These are phyloP conservation scores for Drosophila macrospina DNA, from an alignment of 2,888 invertebrate species.

Conservation along the genomic window DNA sequence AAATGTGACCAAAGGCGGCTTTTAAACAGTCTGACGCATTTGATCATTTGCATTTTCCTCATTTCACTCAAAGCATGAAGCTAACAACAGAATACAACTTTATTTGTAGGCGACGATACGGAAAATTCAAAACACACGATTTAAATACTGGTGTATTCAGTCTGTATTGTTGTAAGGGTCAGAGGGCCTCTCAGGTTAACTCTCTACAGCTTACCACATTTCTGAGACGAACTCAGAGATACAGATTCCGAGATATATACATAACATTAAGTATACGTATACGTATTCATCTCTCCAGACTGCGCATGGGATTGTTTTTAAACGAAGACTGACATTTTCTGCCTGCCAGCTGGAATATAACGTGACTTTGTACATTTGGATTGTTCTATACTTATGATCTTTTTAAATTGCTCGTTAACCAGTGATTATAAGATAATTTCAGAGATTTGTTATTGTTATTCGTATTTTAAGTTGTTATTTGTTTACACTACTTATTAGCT, in stretches of 20 bases:
- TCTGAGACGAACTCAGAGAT: neutral
- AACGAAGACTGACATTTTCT: neutral
- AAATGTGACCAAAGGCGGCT: slow-evolving; percentile 15
- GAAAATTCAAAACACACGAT: neutral
- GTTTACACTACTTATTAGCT: neutral
- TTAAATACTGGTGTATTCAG: neutral
- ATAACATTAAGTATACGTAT: slow-evolving; percentile 8
- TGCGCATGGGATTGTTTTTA: slow-evolving; percentile 9
- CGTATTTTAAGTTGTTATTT: neutral
- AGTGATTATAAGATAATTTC: neutral
- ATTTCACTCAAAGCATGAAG: slow-evolving; percentile 25
- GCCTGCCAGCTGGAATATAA: neutral
- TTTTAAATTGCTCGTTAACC: slow-evolving; percentile 3
- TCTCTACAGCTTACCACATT: neutral
- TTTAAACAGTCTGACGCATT: slow-evolving; percentile 25
- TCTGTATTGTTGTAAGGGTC: slow-evolving; percentile 7
- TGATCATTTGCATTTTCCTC: slow-evolving; percentile 41
- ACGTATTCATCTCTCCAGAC: slow-evolving; percentile 21
- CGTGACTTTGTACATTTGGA: neutral
- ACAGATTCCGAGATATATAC: neutral
- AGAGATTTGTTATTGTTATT: neutral
- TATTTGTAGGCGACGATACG: neutral
- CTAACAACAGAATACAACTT: slow-evolving; percentile 23
- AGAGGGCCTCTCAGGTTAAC: slow-evolving; percentile 18
- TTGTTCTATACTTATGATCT: neutral